These are phyloP conservation scores for Semnornis frantzii DNA, from an alignment of 2,113 vertebrate genomes.

Conservation along the genomic window DNA sequence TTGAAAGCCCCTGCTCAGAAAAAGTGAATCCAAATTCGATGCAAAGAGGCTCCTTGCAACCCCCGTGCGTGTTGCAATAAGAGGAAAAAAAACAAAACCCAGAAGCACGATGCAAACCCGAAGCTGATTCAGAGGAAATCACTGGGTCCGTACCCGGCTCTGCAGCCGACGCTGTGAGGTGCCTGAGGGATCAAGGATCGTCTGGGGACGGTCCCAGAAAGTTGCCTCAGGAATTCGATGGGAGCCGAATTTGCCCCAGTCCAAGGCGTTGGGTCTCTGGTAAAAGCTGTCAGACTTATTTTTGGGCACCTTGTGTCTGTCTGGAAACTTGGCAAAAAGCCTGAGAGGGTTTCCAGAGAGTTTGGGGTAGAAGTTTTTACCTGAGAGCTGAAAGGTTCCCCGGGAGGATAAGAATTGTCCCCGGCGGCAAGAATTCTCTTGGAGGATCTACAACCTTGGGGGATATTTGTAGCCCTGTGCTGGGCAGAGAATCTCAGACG, in stretches of 20 bases:
- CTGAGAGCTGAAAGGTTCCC: background rate
- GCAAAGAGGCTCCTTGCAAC: no score
- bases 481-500: background rate
- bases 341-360: background rate
- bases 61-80: accelerated
- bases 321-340: background rate
- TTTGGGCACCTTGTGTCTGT: accelerated
- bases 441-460: background rate
- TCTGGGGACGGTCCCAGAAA: no score
- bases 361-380: background rate
- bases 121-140: background rate
- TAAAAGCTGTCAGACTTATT: background rate
- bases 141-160: accelerated
- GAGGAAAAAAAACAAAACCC: background rate
- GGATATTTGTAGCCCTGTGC: background rate
- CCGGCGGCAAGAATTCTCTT: background rate
- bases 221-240: background rate
- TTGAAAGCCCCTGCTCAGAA: background rate
- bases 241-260: accelerated
- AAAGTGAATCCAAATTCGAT: background rate
- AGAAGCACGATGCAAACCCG: background rate
- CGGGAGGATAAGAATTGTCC: background rate
- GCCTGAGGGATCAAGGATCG: accelerated
- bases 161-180: accelerated
- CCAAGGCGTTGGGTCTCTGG: accelerated